Evolutionary conservation across 1,140 invertebrate genomes (phyloP).

Genomic region (Ctenoplectra terminalis): DNA sequence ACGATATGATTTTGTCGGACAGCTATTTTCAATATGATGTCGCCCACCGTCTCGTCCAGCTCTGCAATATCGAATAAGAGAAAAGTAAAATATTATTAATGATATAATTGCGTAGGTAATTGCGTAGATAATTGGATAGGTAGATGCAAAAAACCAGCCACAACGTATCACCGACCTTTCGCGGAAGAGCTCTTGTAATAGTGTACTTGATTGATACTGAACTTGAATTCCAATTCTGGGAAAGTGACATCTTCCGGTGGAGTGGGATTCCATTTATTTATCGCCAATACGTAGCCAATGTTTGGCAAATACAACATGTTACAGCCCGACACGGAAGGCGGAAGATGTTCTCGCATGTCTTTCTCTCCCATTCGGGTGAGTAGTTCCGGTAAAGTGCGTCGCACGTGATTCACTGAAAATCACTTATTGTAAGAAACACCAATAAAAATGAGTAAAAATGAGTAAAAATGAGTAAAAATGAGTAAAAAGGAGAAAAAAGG

Average conservation of each 20-base stretch:
- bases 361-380: slow-evolving; percentile 87
- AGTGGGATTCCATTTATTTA: slow-evolving; percentile 86
- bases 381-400: slow-evolving; percentile 82
- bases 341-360: slow-evolving; percentile 86
- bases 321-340: slow-evolving; percentile 87
- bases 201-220: slow-evolving; percentile 86
- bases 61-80: slow-evolving; percentile 83
- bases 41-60: slow-evolving; percentile 89
- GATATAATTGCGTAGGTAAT: too few species aligned
- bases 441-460: too few species aligned
- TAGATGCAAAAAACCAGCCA: not conserved
- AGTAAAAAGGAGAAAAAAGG: not conserved
- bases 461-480: not conserved
- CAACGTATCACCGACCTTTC: slow-evolving; percentile 83
- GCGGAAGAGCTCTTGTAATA: slow-evolving; percentile 91
- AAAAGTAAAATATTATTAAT: too few species aligned
- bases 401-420: slow-evolving; percentile 43
- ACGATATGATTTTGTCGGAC: slow-evolving; percentile 90
- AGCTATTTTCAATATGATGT: slow-evolving; percentile 89
- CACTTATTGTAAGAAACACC: too few species aligned
- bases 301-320: slow-evolving; percentile 91
- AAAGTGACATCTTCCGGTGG: slow-evolving; percentile 83
- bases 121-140: too few species aligned
- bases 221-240: slow-evolving; percentile 88
- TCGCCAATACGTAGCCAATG: slow-evolving; percentile 90